Percentiles rank a stretch among this genome's conserved stretches.
phyloP scores from a whole-genome alignment of 1,140 invertebrate species.

The Papilio helenus region DNA sequence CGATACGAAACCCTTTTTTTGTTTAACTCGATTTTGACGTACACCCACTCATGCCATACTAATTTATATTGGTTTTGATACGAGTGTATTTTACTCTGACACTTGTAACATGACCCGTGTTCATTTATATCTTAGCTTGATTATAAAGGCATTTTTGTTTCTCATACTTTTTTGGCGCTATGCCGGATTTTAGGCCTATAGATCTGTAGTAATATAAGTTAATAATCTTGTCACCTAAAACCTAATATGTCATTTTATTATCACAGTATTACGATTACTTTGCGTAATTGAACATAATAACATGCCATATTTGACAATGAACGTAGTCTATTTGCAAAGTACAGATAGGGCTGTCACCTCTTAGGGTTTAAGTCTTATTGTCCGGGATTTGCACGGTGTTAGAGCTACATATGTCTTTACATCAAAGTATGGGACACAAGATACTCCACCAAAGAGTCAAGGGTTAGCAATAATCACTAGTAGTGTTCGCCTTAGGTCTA shows the following conservation, averaged over 20 bases:
- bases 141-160: background rate
- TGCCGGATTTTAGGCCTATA: background rate
- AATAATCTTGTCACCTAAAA: background rate
- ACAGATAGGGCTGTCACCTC: too few species aligned
- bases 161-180: background rate
- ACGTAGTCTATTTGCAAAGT: background rate
- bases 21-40: slow-evolving; percentile 22
- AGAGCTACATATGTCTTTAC: too few species aligned
- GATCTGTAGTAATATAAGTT: background rate
- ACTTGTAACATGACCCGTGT: background rate
- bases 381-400: too few species aligned
- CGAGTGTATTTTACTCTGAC: background rate
- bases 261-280: slow-evolving; percentile 1
- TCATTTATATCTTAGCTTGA: background rate
- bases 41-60: slow-evolving; percentile 4
- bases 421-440: background rate
- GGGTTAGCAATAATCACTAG: background rate
- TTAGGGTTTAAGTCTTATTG: too few species aligned
- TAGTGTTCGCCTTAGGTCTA: background rate
- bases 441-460: background rate
- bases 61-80: slow-evolving; percentile 25
- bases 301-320: slow-evolving; percentile 3
- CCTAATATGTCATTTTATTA: background rate
- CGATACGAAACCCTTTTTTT: slow-evolving; percentile 18
- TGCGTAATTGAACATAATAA: background rate